These are phyloP conservation scores for Sminthurinus aureus DNA, from an alignment of 2,888 invertebrate genomes.

Conservation along the genomic window DNA sequence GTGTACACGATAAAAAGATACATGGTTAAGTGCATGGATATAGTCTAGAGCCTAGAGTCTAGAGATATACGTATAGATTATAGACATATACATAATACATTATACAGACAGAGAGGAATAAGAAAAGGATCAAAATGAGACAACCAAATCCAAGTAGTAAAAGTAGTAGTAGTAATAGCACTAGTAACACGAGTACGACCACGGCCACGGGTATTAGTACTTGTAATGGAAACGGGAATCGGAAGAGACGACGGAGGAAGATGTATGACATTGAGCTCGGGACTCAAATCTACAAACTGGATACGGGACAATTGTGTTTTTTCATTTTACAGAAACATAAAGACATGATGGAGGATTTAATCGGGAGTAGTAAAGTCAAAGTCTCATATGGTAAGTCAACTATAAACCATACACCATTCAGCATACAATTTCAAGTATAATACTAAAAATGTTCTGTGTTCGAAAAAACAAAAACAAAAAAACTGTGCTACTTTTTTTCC, in stretches of 20 bases:
- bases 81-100: too few relatives aligned
- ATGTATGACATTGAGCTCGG: slow-evolving; percentile 54
- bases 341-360: slow-evolving; percentile 77
- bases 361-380: slow-evolving; percentile 72
- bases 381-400: slow-evolving; percentile 17
- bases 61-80: too few relatives aligned
- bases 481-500: too few relatives aligned
- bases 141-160: neutral
- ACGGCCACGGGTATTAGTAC: neutral
- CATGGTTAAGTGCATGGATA: too few relatives aligned
- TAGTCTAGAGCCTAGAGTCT: too few relatives aligned
- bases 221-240: neutral
- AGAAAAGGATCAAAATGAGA: slow-evolving; percentile 3
- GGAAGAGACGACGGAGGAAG: slow-evolving; percentile 14
- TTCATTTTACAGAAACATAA: slow-evolving; percentile 75
- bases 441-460: too few relatives aligned
- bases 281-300: slow-evolving; percentile 45
- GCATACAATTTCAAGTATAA: too few relatives aligned
- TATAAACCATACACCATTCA: too few relatives aligned
- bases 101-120: neutral
- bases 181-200: neutral
- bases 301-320: slow-evolving; percentile 15
- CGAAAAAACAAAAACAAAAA: too few relatives aligned
- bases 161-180: neutral
- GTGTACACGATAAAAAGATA: too few relatives aligned